Base-by-base conservation (phyloP, 2,113 vertebrate genomes). In the Ceyx cyanopectus region DNA sequence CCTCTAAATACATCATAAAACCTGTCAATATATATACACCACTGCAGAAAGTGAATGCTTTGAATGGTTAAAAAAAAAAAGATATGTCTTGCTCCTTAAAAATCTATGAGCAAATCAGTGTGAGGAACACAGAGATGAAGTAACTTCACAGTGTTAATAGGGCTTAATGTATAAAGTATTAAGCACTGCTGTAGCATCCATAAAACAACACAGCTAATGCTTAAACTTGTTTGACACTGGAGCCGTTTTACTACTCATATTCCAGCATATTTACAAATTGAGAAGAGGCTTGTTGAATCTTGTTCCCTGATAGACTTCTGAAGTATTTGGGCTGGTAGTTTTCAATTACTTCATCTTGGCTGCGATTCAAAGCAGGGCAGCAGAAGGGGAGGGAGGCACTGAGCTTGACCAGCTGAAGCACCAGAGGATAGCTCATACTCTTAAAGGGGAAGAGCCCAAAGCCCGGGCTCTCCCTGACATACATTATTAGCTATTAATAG, bases 401-500 rank as follows among this genome's bases (percentile, higher is more conserved):
- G 50, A 69, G 90, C 92, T 94, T 95, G 80, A 95, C 93, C 94
- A 82, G 83, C 87, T 76, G 76, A 94, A 96, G 41, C 79, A n/a
- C 81, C 41, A 29, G 85, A 87, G 61, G 65, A 48, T 46, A 94
- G 50, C 54, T 48, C 61, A 32, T 3, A 46, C 40, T 77, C 62
- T 81, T 90, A 83, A 96, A 92, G 91, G 68, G 60, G 61, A 96
- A 89, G 65, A 84, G 68, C 78, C 73, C 30, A 43, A 65, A 61
- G 68, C 73, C 67, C 4, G 10, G 77, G 50, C 68, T 91, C n/a
- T 74, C 83, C 85, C 70, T 93, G 94, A 93, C 90, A 80, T 75
- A 58, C 77, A 80, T 81, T 95, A 95, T 97, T 97, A 97, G 93
- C 95, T 97, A 95, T 97, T 97, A 97, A 97, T 95, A 68, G 70